phyloP scores from a whole-genome alignment of 1,140 invertebrate species.

The Orius insidiosus region DNA sequence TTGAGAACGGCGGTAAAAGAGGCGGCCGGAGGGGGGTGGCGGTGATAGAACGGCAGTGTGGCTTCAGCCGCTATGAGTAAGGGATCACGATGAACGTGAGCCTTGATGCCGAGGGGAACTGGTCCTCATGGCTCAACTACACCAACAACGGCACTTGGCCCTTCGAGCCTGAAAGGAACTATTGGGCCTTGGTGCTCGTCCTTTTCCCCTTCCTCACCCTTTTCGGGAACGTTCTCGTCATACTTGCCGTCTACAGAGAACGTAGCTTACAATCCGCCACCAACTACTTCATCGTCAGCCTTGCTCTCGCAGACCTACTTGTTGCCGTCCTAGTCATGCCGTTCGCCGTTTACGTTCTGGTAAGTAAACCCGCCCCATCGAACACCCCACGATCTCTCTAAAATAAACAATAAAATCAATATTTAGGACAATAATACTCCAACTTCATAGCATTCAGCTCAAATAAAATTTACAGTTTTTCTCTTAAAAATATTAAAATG shows the following conservation, averaged over 20 bases:
- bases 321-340: constrained; percentile 96
- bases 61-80: constrained; percentile 1
- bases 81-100: constrained; percentile 1
- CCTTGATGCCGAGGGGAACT: background rate
- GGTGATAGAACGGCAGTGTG: background rate
- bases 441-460: no score
- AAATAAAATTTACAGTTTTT: no score
- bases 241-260: constrained; percentile 80
- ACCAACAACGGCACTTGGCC: background rate
- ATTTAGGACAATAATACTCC: no score
- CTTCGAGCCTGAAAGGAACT: constrained; percentile 3
- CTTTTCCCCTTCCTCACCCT: constrained; percentile 78
- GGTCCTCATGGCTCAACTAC: constrained; percentile 2
- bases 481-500: no score
- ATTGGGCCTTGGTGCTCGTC: constrained; percentile 2
- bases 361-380: no score
- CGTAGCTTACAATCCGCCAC: constrained; percentile 82
- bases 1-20: no score
- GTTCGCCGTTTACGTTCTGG: constrained; percentile 80
- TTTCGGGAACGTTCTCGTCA: constrained; percentile 93
- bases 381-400: no score
- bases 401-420: no score
- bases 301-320: constrained; percentile 91
- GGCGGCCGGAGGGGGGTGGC: no score
- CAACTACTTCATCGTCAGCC: constrained; percentile 95